Evolutionary conservation across 2,113 vertebrate genomes (phyloP).

Genomic region (Ondatra zibethicus): DNA sequence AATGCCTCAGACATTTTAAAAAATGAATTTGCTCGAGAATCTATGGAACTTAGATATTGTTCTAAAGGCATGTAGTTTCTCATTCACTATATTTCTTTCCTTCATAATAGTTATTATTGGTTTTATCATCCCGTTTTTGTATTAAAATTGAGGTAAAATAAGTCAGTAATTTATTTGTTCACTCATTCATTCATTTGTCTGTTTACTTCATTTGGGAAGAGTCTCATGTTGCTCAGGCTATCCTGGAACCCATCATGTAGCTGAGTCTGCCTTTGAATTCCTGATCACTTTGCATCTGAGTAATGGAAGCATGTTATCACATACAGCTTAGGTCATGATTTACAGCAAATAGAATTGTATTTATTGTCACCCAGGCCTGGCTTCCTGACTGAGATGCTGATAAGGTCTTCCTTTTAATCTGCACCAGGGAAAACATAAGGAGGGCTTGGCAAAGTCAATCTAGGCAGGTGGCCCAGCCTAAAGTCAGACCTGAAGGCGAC

Average conservation of each 20-base stretch:
- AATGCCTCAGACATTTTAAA: background rate
- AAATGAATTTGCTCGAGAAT: slow-evolving; percentile 4
- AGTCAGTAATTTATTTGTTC: background rate
- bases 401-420: background rate
- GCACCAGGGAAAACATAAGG: background rate
- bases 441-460: background rate
- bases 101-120: background rate
- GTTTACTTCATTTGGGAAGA: background rate
- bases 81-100: background rate
- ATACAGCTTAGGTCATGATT: background rate
- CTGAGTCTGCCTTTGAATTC: background rate
- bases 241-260: background rate
- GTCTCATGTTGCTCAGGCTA: too few species aligned
- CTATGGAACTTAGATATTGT: background rate
- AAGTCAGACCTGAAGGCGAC: background rate
- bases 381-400: background rate
- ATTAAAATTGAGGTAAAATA: background rate
- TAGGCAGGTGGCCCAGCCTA: background rate
- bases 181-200: background rate
- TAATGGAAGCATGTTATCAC: background rate
- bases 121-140: background rate
- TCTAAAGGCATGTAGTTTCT: background rate
- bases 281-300: background rate
- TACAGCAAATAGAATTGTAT: background rate
- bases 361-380: background rate